phyloP scores from a whole-genome alignment of 1,140 invertebrate species.

The Platyura marginata region DNA sequence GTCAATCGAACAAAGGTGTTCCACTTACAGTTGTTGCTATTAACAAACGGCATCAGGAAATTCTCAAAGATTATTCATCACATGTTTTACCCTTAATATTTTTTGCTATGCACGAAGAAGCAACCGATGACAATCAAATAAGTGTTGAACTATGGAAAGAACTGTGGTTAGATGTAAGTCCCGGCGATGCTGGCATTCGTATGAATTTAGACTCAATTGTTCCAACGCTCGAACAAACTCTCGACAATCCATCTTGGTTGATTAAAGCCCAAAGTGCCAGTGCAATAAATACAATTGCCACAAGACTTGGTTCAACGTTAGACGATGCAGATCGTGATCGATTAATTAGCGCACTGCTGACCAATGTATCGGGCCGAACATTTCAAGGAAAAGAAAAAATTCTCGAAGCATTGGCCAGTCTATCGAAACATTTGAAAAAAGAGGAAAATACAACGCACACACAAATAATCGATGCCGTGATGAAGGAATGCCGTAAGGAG shows the following conservation, averaged over 20 bases:
- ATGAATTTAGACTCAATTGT: slow-evolving; percentile 59
- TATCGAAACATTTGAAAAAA: slow-evolving; percentile 41
- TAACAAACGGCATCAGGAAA: slow-evolving; percentile 62
- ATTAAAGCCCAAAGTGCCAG: slow-evolving; percentile 71
- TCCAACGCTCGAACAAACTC: slow-evolving; percentile 40
- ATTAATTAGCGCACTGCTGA: slow-evolving; percentile 47
- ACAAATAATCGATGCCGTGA: slow-evolving; percentile 41
- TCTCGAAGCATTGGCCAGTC: slow-evolving; percentile 50
- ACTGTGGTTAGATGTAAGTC: slow-evolving; percentile 74
- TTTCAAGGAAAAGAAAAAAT: slow-evolving; percentile 77
- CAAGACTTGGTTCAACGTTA: slow-evolving; percentile 46
- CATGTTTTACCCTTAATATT: slow-evolving; percentile 67
- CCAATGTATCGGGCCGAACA: slow-evolving; percentile 61
- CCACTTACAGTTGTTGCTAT: slow-evolving; percentile 65
- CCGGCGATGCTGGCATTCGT: slow-evolving; percentile 63
- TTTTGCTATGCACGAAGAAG: slow-evolving; percentile 72
- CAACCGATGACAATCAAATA: slow-evolving; percentile 38
- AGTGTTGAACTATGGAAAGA: slow-evolving; percentile 67
- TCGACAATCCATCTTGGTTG: slow-evolving; percentile 69
- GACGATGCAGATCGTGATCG: slow-evolving; percentile 41
- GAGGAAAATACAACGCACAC: slow-evolving; percentile 18
- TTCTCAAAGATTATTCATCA: slow-evolving; percentile 61
- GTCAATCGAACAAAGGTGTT: slow-evolving; percentile 49
- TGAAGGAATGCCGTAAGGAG: slow-evolving; percentile 66
- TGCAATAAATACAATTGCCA: slow-evolving; percentile 59